Conservation (phyloP, 2,888 invertebrate genomes). For the Leptogaster cylindrica region DNA sequence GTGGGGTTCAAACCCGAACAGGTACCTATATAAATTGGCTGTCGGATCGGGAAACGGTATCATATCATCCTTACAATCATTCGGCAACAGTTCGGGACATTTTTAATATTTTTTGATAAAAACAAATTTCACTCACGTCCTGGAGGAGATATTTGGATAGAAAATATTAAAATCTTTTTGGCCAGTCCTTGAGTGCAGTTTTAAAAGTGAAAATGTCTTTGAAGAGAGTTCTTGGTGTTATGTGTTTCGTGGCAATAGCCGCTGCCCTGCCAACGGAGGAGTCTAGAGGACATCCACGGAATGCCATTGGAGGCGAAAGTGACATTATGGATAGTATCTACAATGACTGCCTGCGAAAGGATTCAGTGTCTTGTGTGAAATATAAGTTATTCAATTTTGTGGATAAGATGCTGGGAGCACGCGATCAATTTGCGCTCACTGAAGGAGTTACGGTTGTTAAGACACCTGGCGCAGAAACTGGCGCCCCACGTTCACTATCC, state of each 20-base stretch:
- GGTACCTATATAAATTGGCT: conserved; percentile 62
- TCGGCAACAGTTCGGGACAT: conserved; percentile 57
- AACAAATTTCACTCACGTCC: background rate
- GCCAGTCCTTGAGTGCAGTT: background rate
- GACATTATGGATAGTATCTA: conserved; percentile 80
- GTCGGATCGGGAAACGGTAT: conserved; percentile 62
- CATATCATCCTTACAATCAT: conserved; percentile 63
- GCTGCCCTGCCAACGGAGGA: conserved; percentile 78
- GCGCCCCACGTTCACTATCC: conserved; percentile 75
- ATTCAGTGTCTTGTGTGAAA: conserved; percentile 83
- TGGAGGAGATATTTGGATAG: conserved; percentile 4
- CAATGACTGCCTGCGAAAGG: conserved; percentile 80
- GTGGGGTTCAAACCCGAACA: conserved; percentile 50
- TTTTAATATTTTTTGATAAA: conserved; percentile 23
- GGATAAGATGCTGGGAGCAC: conserved; percentile 82
- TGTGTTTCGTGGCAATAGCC: conserved; percentile 66
- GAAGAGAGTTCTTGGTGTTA: conserved; percentile 64
- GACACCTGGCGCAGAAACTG: conserved; percentile 72
- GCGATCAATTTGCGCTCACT: conserved; percentile 78
- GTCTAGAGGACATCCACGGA: conserved; percentile 66
- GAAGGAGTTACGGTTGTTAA: conserved; percentile 85
- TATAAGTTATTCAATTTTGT: conserved; percentile 86
- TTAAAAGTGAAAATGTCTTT: conserved; percentile 58
- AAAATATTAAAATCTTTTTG: background rate
- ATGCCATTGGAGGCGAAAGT: conserved; percentile 71